phyloP scores from a whole-genome alignment of 2,797 vertebrate genomes.

The Caiman crocodilus region DNA sequence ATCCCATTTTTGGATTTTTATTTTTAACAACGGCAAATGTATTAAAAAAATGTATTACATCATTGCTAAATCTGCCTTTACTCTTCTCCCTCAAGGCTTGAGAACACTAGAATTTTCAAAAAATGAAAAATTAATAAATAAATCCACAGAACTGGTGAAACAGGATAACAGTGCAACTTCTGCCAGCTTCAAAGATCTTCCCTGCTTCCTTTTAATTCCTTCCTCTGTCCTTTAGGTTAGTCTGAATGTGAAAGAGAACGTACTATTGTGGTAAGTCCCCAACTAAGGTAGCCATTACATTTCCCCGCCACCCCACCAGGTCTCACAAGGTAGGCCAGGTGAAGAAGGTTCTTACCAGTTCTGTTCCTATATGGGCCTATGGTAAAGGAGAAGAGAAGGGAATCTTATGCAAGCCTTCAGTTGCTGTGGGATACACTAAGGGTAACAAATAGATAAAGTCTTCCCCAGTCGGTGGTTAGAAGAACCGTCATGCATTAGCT shows the following conservation, averaged over 20 bases:
- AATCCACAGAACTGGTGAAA: not conserved
- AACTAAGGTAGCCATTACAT: fast-evolving
- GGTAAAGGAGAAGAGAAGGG: not conserved
- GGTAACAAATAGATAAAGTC: not conserved
- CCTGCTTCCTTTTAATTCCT: not conserved
- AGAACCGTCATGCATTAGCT: not conserved
- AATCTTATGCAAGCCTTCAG: not conserved
- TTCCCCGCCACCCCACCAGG: not conserved
- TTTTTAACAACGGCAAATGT: not conserved
- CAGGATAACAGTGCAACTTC: not conserved
- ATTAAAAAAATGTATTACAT: not conserved
- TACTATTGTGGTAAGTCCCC: not conserved
- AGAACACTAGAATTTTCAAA: not conserved
- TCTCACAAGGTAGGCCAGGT: not conserved
- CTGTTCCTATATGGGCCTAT: not conserved
- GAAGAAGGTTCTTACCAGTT: not conserved
- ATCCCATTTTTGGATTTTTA: too few relatives aligned
- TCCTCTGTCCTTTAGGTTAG: not conserved
- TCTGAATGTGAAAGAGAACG: not conserved
- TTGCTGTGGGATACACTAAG: not conserved
- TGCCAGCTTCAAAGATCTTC: not conserved
- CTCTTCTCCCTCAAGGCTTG: not conserved
- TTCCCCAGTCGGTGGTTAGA: not conserved
- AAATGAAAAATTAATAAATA: not conserved
- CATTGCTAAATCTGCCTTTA: not conserved